These are phyloP conservation scores for Yoshiicerus persimilis DNA, from an alignment of 1,140 invertebrate genomes.

Conservation along the genomic window DNA sequence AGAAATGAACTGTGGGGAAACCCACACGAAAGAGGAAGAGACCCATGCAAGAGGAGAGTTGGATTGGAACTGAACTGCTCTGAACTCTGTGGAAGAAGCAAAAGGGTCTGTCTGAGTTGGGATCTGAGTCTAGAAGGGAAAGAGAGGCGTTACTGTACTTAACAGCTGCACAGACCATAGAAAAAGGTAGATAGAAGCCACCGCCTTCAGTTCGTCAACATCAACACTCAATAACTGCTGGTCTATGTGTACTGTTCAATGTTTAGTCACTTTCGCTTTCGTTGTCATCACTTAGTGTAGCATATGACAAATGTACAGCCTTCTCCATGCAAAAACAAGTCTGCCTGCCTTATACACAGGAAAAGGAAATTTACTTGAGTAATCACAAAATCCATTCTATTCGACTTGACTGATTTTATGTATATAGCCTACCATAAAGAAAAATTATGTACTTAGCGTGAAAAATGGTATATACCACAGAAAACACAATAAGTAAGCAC, in stretches of 20 bases:
- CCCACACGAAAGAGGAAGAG: neutral
- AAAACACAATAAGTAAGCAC: too few species aligned
- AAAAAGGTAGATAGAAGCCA: neutral
- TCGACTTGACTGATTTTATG: neutral
- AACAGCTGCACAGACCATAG: neutral
- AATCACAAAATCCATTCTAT: neutral
- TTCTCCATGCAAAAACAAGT: neutral
- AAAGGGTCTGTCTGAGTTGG: neutral
- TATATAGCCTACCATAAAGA: too few species aligned
- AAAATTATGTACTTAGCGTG: too few species aligned
- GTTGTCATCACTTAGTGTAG: neutral
- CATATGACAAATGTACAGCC: neutral
- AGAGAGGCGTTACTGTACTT: neutral
- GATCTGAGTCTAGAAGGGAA: neutral
- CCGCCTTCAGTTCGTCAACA: neutral
- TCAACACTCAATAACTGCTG: neutral
- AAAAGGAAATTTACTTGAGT: neutral
- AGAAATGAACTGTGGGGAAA: neutral
- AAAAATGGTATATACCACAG: too few species aligned
- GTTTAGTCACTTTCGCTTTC: neutral
- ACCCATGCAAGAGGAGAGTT: neutral
- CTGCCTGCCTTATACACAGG: neutral
- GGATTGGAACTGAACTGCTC: neutral
- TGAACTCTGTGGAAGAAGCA: neutral
- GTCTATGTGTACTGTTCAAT: neutral